Conservation (phyloP, 2,113 vertebrate genomes). For the Columba janthina region DNA sequence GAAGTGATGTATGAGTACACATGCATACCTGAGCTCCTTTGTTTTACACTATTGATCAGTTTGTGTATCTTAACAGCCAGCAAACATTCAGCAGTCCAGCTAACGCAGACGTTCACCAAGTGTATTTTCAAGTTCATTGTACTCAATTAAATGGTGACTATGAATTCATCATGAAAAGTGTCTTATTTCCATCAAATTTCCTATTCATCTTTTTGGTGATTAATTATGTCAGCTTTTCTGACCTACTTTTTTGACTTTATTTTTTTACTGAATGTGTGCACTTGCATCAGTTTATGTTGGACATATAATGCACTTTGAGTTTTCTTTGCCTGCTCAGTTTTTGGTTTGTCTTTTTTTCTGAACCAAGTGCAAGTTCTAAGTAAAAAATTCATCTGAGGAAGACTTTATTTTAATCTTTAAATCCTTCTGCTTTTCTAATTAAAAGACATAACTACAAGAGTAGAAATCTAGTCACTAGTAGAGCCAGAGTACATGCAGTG, state of each 20-base stretch:
- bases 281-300: not conserved
- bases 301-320: not conserved
- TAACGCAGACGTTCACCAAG: conserved; percentile 49
- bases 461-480: not conserved
- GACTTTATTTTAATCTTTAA: not conserved
- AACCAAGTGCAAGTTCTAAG: not conserved
- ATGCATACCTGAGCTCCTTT: conserved; percentile 79
- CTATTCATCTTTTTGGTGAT: conserved; percentile 35
- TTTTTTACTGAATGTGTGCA: not conserved
- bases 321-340: not conserved
- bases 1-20: conserved; percentile 77
- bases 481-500: not conserved
- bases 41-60: conserved; percentile 80
- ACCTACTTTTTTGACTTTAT: conserved; percentile 51
- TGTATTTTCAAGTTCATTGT: conserved; percentile 61
- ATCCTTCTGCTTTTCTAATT: not conserved
- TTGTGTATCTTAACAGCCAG: conserved; percentile 69
- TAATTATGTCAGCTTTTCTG: conserved; percentile 50
- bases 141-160: conserved; percentile 68
- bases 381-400: not conserved
- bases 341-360: not conserved
- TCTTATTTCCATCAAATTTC: conserved; percentile 58
- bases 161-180: conserved; percentile 47
- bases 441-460: not conserved
- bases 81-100: conserved; percentile 65